Evolutionary conservation across 2,888 invertebrate genomes (phyloP), one percentile per base, ranked within the genome.

Genomic region (Yponomeuta evonymella): DNA sequence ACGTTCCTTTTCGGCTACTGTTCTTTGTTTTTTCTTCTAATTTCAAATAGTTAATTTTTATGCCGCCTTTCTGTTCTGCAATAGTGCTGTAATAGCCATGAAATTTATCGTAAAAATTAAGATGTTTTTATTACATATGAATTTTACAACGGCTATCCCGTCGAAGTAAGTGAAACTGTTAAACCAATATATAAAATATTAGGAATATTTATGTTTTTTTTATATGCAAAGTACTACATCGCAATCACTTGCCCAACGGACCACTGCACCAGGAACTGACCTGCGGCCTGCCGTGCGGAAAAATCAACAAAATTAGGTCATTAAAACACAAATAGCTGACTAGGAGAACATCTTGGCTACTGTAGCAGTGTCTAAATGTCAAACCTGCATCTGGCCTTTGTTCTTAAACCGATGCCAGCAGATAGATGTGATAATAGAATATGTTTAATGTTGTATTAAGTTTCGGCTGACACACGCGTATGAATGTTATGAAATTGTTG

Each of bases 371-470:
- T 69, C 58, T 58, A 72, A 72, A 72, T 72, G 72, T 72, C 72
- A 72, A 62, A 30, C 58, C 62, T 71, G 62, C 51, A 67, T 29
- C 36, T 71, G 70, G 70, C 72, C 70, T 67, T 72, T 72, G 70
- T 43, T 29, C 10, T 66, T 30, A 29, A 15, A 66, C 9, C 23
- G 29, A 30, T 72, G 72, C 72, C 70, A 72, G 70, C 10, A 51
- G 68, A 68, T 15, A 68, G 48, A 51, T 51, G 30, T 23, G 51
- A 68, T 68, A 36, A 48, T 68, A 68, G 30, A 66, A 66, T 66
- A 66, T 15, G 30, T 30, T 11, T 66, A 66, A 66, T 66, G 30
- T 33, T 36, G 23, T 30, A 33, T 36, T 30, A 12, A 66, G 51
- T 58, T 58, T 30, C 36, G 8, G 66, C 23, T 33, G 66, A 30